Evolutionary conservation across 2,113 vertebrate species (phyloP).

Genomic region (Excalfactoria chinensis): DNA sequence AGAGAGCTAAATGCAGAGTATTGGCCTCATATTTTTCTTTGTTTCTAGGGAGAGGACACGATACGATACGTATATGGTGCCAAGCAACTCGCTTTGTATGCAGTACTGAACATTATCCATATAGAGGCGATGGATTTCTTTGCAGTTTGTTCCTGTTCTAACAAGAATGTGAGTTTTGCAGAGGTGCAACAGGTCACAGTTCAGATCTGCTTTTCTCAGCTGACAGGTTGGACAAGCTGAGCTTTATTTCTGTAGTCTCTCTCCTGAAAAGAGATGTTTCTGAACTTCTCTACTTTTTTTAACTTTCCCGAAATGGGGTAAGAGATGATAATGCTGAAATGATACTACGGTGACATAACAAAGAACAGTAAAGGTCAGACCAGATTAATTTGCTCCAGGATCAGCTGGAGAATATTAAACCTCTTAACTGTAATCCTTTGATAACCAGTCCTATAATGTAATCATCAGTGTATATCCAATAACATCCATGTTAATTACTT

Average conservation of each 20-base stretch:
- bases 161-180: not conserved
- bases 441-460: slow-evolving; percentile 66
- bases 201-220: not conserved
- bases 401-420: slow-evolving; percentile 73
- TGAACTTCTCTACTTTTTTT: not conserved
- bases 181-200: not conserved
- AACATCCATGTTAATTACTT: slow-evolving; percentile 67
- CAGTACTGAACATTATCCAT: accelerated
- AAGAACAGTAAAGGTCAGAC: slow-evolving; percentile 73
- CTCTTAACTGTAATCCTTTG: slow-evolving; percentile 64
- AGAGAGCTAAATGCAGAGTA: not conserved
- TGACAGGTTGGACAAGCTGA: not conserved
- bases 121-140: not conserved
- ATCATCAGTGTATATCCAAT: slow-evolving; percentile 65
- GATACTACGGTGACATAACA: slow-evolving; percentile 68
- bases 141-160: not conserved
- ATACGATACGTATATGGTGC: accelerated
- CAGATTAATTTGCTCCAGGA: slow-evolving; percentile 60
- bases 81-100: not conserved
- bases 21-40: not conserved
- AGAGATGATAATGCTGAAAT: slow-evolving; percentile 46
- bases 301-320: not conserved
- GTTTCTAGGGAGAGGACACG: not conserved
- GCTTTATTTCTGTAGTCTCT: not conserved
- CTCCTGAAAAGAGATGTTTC: not conserved